Base-by-base conservation (phyloP, 1,140 invertebrate genomes). In the Berghia stephanieae region DNA sequence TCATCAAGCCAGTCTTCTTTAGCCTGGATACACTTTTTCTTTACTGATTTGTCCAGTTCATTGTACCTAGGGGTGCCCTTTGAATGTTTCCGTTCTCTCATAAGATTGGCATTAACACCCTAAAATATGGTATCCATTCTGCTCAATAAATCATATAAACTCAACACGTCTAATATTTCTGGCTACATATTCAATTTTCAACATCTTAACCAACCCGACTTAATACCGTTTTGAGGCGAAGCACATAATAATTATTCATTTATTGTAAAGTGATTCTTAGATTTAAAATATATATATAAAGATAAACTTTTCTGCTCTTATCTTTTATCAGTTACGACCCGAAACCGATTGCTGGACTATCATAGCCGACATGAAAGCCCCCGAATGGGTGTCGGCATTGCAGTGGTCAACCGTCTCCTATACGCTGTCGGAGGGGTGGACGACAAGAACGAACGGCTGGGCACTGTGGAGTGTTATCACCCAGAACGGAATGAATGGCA, bases 281-380 rank as follows among this genome's bases (percentile, higher is more conserved):
- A 24, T 21, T 24, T 52, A 52, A 52, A 52, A 52, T 2, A 21
- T 52, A 16, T 24, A 52, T 1, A 21, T 16, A 1, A 24, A 18
- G 24, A 43, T 43, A 46, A 43, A 18, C 36, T 70, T 0, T 24
- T 70, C 16, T 46, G 42, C 21, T 6, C 40, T 78, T 66, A 18
- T 21, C 60, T 36, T 71, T 73, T 78, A 89, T 68, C 82, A 95
- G 95, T 88, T 97, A 96, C 90, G 94, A 98, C 90, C 95, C 0
- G 95, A 96, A 88, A 94, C 94, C 85, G 93, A 96, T 83, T 92
- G 92, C 80, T 97, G 96, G 96, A 94, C 92, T 8, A 92, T 93
- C 82, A 92, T 96, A 77, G 91, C 93, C 2, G 70, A 82, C 34
- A 90, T 90, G 89, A 70, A 69, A n/a, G 84, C 82, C 82, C 81